Percentiles rank a stretch among this genome's conserved stretches.
These are phyloP conservation scores for Thymelicus sylvestris DNA, from an alignment of 2,888 invertebrate species.

Conservation along the genomic window DNA sequence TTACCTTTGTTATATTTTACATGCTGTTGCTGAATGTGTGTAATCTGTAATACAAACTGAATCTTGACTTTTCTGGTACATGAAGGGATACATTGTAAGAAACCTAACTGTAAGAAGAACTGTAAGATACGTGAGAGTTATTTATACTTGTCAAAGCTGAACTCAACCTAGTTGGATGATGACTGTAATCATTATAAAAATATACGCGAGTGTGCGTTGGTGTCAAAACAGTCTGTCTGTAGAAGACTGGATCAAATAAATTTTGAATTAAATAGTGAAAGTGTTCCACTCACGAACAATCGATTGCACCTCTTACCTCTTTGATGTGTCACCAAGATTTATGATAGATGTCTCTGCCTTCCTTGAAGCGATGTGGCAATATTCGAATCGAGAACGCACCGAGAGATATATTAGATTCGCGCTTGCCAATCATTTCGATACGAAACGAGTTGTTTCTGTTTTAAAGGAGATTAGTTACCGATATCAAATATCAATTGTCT, in stretches of 20 bases:
- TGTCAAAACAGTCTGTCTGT: slow-evolving; percentile 46
- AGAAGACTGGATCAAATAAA: slow-evolving; percentile 70
- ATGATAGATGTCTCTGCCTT: slow-evolving; percentile 67
- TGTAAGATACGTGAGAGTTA: neutral
- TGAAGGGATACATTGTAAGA: neutral
- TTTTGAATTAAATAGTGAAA: slow-evolving; percentile 75
- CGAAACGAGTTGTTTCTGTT: neutral
- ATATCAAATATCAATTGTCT: slow-evolving; percentile 8
- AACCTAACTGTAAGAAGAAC: too few relatives aligned
- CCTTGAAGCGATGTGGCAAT: slow-evolving; percentile 49
- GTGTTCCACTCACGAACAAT: slow-evolving; percentile 77
- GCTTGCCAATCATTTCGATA: slow-evolving; percentile 18
- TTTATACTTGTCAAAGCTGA: neutral
- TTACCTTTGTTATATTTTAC: too few relatives aligned
- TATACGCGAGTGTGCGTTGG: slow-evolving; percentile 14
- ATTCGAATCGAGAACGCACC: slow-evolving; percentile 6
- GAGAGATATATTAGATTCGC: slow-evolving; percentile 14
- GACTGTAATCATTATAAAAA: neutral
- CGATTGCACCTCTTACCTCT: slow-evolving; percentile 60
- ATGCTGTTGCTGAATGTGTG: too few relatives aligned
- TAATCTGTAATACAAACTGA: too few relatives aligned
- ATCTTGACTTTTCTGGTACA: neutral
- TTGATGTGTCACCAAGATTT: slow-evolving; percentile 72
- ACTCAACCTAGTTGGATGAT: neutral
- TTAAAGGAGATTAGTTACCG: slow-evolving; percentile 2